Evolutionary conservation across 1,140 invertebrate genomes (phyloP).

Genomic region (Bombus impatiens): DNA sequence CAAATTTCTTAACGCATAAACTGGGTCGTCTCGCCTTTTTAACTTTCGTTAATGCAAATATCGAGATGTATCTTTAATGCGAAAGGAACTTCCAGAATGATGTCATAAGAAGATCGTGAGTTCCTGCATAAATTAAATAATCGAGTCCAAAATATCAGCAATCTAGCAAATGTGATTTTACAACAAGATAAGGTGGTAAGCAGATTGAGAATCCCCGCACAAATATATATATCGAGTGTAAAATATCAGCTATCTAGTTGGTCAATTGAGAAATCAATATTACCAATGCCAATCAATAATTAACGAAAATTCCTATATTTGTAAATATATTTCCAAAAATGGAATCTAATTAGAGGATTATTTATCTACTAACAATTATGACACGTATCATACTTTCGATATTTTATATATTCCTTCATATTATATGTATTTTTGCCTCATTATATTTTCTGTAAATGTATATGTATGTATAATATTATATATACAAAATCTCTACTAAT

Average conservation of each 20-base stretch:
- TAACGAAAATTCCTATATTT: no score
- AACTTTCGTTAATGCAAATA: not conserved
- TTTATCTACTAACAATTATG: no score
- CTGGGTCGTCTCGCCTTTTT: no score
- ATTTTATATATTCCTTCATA: no score
- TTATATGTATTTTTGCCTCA: no score
- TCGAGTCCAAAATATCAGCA: not conserved
- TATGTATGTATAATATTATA: no score
- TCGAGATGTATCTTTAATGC: not conserved
- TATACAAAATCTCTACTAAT: not conserved
- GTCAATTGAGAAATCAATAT: not conserved
- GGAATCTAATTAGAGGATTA: no score
- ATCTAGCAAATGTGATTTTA: not conserved
- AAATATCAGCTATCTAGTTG: not conserved
- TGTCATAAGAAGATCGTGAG: not conserved
- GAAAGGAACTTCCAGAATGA: not conserved
- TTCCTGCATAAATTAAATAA: not conserved
- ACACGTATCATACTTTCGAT: no score
- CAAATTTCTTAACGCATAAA: no score
- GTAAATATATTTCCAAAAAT: no score
- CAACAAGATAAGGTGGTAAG: not conserved
- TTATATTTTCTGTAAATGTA: no score
- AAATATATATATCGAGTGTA: not conserved
- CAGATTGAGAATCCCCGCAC: not conserved
- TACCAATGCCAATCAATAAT: not conserved